Base-by-base conservation (phyloP, 2,888 invertebrate species). In the Tachystola acroxantha region DNA sequence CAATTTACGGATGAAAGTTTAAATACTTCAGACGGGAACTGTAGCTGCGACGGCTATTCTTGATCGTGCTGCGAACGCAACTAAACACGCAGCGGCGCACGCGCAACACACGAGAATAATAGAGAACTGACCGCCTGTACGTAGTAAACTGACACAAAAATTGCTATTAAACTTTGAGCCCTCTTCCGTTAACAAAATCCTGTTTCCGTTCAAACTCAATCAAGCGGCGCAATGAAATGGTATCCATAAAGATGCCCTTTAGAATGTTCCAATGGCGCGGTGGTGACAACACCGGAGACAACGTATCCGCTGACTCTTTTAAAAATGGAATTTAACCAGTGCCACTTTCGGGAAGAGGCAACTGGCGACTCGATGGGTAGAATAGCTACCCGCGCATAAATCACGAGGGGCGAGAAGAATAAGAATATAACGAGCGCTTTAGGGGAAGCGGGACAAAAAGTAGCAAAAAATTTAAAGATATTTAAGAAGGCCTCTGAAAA, bases 211-310 rank as follows among this genome's bases (percentile, higher is more conserved):
- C 49, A 53, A 72, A 73, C 63, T 65, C 66, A 75, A 76, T 79
- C 74, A 71, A 69, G 63, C 73, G 66, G 54, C 51, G 62, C 62
- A 70, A 73, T 63, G 55, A 59, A 71, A 71, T 64, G 58, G 63
- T 63, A 63, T 64, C 61, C 40, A 62, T 66, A 67, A 58, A 62
- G 64, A 61, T 50, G 59, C 59, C 57, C 24, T 60, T 65, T 72
- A 52, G 55, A 60, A 64, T 52, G 54, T 58, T 58, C 61, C 64
- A 70, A 64, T 64, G 62, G 60, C 53, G 53, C 47, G 48, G 62
- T 63, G 77, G 58, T 77, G 78, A 78, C 81, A 80, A 73, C 73
- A 77, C 72, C 78, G 80, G 81, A 81, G 82, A 70, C 67, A 63
- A 65, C 63, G 63, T 66, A 78, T 84, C 81, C 85, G 84, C 64